A percentile compares a stretch with the other conserved stretches of the same genome.
Conservation (phyloP, 2,797 vertebrate species). For the Rhyacichthys aspro region DNA sequence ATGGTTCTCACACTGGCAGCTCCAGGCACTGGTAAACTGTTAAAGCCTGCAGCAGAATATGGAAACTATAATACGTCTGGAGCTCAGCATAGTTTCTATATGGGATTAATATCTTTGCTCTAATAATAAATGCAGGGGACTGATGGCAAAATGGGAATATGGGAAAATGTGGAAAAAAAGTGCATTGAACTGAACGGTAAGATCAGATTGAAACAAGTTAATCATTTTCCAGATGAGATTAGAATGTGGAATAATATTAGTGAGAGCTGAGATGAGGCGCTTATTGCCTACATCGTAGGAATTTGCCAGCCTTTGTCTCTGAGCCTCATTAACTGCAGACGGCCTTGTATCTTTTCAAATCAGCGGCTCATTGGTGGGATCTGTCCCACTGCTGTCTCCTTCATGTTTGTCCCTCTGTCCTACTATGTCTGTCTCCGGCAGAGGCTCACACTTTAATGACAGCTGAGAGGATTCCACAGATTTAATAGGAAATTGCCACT, state of each 20-base stretch:
- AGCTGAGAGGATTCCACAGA: slow-evolving; percentile 65
- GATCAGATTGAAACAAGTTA: slow-evolving; percentile 29
- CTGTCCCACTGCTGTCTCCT: slow-evolving; percentile 37
- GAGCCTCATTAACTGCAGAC: slow-evolving; percentile 55
- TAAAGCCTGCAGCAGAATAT: slow-evolving; percentile 3
- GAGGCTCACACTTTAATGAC: slow-evolving; percentile 57
- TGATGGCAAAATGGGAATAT: slow-evolving; percentile 4
- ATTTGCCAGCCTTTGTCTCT: slow-evolving; percentile 48
- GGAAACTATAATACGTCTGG: background rate
- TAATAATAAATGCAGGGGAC: slow-evolving; percentile 4
- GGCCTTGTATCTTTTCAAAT: slow-evolving; percentile 63
- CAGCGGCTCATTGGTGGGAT: slow-evolving; percentile 57
- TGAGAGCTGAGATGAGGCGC: slow-evolving; percentile 20
- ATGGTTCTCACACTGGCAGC: background rate
- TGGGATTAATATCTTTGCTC: slow-evolving; percentile 17
- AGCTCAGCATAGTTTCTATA: background rate
- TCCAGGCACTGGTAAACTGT: background rate
- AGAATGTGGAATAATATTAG: slow-evolving; percentile 49
- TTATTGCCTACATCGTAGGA: slow-evolving; percentile 29
- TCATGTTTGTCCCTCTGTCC: background rate
- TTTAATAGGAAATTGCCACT: slow-evolving; percentile 73
- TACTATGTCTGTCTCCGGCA: slow-evolving; percentile 19
- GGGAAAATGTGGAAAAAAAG: slow-evolving; percentile 5
- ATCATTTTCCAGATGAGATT: slow-evolving; percentile 54
- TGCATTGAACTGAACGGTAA: background rate